These are phyloP conservation scores for Eristalis pertinax DNA, from an alignment of 2,888 invertebrate species.

Conservation along the genomic window DNA sequence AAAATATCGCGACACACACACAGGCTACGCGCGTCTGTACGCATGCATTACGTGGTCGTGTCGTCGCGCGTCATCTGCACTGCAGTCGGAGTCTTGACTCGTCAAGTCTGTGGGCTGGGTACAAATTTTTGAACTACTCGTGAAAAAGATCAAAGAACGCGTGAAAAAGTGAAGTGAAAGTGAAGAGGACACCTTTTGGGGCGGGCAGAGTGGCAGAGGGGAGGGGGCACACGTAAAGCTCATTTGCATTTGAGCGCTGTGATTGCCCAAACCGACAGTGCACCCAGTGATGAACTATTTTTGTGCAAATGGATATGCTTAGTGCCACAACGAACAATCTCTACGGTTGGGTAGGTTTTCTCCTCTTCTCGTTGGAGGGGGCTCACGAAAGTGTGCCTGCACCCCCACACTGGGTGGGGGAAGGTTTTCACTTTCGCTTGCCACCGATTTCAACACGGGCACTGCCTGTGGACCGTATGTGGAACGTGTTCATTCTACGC, in stretches of 20 bases:
- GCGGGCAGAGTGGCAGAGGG: not conserved
- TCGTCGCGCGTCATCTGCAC: constrained; percentile 27
- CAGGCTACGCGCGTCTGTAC: constrained; percentile 8
- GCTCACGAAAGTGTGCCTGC: not conserved
- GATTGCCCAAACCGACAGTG: not conserved
- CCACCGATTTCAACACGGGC: constrained; percentile 33
- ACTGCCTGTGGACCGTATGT: constrained; percentile 59
- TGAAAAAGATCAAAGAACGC: constrained; percentile 18
- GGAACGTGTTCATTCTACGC: constrained; percentile 70
- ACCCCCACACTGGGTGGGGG: constrained; percentile 41
- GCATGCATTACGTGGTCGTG: constrained; percentile 39
- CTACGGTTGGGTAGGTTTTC: constrained; percentile 71
- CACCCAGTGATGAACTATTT: constrained; percentile 68
- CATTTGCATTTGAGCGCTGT: constrained; percentile 34
- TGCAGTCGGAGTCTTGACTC: constrained; percentile 42
- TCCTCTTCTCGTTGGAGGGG: not conserved
- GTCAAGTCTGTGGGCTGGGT: not conserved
- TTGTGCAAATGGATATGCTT: constrained; percentile 72
- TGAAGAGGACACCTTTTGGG: constrained; percentile 16
- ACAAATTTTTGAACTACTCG: not conserved
- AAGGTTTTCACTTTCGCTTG: constrained; percentile 44
- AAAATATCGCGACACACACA: constrained; percentile 50
- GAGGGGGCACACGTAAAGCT: constrained; percentile 44
- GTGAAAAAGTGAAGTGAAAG: not conserved
- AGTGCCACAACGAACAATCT: constrained; percentile 72